Evolutionary conservation across 2,797 vertebrate genomes (phyloP).

Genomic region (Epinephelus coioides): DNA sequence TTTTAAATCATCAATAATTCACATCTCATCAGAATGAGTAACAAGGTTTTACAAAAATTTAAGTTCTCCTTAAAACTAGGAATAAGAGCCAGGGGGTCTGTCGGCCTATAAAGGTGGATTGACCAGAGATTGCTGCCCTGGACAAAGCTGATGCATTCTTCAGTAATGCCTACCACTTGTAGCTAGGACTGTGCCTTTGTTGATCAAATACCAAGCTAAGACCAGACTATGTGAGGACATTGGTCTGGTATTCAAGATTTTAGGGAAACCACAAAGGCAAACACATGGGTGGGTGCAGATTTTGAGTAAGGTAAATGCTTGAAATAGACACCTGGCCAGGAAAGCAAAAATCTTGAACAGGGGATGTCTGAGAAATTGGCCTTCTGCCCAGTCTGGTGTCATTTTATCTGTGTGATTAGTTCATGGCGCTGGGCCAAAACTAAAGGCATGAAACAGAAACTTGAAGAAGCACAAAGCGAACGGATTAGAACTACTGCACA

Average conservation of each 20-base stretch:
- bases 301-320: slow-evolving; percentile 2
- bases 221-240: background rate
- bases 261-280: background rate
- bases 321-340: slow-evolving; percentile 4
- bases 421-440: background rate
- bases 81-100: background rate
- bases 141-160: background rate
- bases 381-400: slow-evolving; percentile 6
- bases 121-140: background rate
- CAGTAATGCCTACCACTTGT: too few species aligned
- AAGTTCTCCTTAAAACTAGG: background rate
- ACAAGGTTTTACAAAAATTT: background rate
- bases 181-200: background rate
- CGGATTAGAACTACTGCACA: background rate
- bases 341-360: background rate
- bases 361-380: background rate
- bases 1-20: background rate
- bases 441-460: background rate
- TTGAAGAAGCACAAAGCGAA: background rate
- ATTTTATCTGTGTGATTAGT: slow-evolving; percentile 18
- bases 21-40: background rate
- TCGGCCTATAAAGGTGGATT: too few species aligned
- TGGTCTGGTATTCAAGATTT: background rate
- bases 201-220: slow-evolving; percentile 2
- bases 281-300: background rate